Evolutionary conservation across 2,113 vertebrate species (phyloP).

Genomic region (Arenaria interpres): DNA sequence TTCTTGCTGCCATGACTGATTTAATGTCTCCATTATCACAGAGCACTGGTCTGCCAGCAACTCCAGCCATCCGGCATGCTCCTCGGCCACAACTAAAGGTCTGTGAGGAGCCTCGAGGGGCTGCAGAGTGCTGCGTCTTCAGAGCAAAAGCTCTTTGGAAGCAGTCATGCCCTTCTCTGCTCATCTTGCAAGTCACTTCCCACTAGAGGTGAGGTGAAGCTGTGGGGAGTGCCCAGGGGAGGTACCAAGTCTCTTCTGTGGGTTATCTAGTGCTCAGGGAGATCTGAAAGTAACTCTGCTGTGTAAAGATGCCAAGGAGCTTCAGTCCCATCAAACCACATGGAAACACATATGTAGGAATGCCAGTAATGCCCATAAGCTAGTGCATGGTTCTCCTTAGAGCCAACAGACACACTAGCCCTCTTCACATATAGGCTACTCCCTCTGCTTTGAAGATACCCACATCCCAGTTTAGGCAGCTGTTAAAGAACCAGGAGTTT

Average conservation of each 20-base stretch:
- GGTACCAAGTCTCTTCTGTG: background rate
- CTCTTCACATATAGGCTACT: background rate
- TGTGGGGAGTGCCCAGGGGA: background rate
- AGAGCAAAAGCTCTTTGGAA: background rate
- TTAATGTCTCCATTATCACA: slow-evolving; percentile 55
- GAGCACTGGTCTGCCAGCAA: slow-evolving; percentile 6
- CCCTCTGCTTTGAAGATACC: background rate
- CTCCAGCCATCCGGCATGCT: background rate
- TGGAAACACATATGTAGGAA: background rate
- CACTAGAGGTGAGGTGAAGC: background rate
- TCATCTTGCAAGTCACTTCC: background rate
- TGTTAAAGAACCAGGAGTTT: background rate
- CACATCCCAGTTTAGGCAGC: background rate
- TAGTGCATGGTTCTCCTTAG: background rate
- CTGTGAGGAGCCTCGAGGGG: background rate
- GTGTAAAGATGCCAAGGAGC: background rate
- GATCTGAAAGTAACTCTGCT: background rate
- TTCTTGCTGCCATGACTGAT: slow-evolving; percentile 57
- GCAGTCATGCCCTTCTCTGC: background rate
- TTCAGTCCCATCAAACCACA: background rate
- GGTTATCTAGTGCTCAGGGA: background rate
- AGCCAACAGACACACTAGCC: background rate
- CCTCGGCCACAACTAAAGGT: background rate
- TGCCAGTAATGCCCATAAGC: background rate
- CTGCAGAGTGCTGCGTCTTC: background rate